Evolutionary conservation across 2,797 vertebrate species (phyloP).

Genomic region (Austrolebias charrua): DNA sequence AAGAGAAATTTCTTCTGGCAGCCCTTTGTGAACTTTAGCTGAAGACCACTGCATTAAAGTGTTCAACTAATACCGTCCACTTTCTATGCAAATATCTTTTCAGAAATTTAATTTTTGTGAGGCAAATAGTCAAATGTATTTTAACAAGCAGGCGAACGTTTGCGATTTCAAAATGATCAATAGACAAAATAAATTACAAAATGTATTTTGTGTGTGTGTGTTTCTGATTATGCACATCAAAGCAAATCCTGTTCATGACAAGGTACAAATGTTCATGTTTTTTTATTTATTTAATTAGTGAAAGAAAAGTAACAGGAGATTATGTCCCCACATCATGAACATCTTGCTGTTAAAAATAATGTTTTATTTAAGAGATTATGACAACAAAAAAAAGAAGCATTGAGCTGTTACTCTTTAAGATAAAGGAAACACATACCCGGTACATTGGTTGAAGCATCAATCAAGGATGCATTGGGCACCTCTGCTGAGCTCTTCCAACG

Average conservation of each 20-base stretch:
- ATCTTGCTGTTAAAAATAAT: no score
- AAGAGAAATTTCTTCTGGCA: no score
- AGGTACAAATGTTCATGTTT: not conserved
- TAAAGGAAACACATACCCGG: slow-evolving; percentile 2
- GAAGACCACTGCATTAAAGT: no score
- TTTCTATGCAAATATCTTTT: no score
- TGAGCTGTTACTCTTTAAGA: not conserved
- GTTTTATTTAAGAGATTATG: not conserved
- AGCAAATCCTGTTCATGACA: not conserved
- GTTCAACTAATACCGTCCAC: no score
- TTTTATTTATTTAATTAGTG: not conserved
- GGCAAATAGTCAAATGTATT: no score
- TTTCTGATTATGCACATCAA: not conserved
- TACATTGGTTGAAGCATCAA: not conserved
- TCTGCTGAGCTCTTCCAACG: not conserved
- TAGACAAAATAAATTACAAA: not conserved
- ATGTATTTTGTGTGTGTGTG: not conserved
- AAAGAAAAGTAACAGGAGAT: not conserved
- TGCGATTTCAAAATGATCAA: not conserved
- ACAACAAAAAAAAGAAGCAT: no score
- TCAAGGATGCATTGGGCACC: slow-evolving; percentile 2
- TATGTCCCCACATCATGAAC: not conserved
- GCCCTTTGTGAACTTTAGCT: no score
- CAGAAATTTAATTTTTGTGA: no score
- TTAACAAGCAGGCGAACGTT: not conserved